Evolutionary conservation across 2,797 vertebrate genomes (phyloP).

Genomic region (Eremophila alpestris): DNA sequence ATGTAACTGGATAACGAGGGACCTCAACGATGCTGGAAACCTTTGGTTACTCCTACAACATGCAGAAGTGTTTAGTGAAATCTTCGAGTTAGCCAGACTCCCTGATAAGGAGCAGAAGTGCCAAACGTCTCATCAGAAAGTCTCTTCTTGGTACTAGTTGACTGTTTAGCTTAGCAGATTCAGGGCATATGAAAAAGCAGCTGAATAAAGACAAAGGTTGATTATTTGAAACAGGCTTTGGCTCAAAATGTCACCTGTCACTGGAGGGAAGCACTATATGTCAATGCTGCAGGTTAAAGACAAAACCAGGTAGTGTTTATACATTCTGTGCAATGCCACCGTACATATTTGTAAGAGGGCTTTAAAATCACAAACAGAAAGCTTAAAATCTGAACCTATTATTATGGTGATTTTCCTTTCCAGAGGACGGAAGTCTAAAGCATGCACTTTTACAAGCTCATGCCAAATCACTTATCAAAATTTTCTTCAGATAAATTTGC

Average conservation of each 20-base stretch:
- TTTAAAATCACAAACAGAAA: not conserved
- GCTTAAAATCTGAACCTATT: not conserved
- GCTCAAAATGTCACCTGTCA: not conserved
- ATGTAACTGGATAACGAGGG: not conserved
- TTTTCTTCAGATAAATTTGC: not conserved
- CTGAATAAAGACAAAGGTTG: not conserved
- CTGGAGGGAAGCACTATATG: not conserved
- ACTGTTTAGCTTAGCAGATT: not conserved
- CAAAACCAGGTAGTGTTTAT: not conserved
- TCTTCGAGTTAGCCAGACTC: not conserved
- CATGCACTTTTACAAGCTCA: not conserved
- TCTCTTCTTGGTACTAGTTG: not conserved
- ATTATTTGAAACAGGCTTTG: not conserved
- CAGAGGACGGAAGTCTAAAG: not conserved
- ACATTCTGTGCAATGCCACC: not conserved
- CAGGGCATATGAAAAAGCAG: not conserved
- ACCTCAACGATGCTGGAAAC: not conserved
- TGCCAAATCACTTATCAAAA: not conserved
- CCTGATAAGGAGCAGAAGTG: not conserved
- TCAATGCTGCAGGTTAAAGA: not conserved
- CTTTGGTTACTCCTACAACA: not conserved
- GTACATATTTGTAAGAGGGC: not conserved
- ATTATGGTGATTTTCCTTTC: not conserved
- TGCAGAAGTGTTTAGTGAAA: not conserved
- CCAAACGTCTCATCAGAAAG: not conserved